These are phyloP conservation scores for Coronaproctus castanopsis DNA, from an alignment of 2,888 invertebrate genomes.

Conservation along the genomic window DNA sequence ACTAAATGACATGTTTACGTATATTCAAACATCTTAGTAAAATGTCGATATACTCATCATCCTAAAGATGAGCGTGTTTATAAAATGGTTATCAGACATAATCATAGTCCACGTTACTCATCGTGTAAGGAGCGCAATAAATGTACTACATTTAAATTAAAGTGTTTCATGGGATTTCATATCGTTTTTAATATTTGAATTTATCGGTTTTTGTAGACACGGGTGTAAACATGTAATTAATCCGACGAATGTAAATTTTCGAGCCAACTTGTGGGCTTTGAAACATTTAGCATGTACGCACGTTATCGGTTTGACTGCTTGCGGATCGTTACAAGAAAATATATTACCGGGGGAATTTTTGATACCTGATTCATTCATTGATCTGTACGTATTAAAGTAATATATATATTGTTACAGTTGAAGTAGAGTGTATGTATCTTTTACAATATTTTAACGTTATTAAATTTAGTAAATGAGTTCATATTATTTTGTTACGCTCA, in stretches of 20 bases:
- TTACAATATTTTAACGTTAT: background rate
- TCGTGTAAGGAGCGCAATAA: too few species aligned
- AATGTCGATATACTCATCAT: too few species aligned
- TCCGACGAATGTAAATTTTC: slow-evolving; percentile 80
- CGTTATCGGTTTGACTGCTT: slow-evolving; percentile 79
- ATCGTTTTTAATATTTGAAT: too few species aligned
- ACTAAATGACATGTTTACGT: too few species aligned
- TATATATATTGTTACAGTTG: slow-evolving; percentile 4
- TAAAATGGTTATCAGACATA: too few species aligned
- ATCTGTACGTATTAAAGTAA: slow-evolving; percentile 32
- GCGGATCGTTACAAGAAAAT: slow-evolving; percentile 73
- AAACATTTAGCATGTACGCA: slow-evolving; percentile 74
- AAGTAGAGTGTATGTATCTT: background rate
- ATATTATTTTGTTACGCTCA: too few species aligned
- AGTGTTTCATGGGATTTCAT: too few species aligned
- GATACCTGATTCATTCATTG: slow-evolving; percentile 68
- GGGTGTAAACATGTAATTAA: slow-evolving; percentile 43
- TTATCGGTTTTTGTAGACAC: slow-evolving; percentile 36
- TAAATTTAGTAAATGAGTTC: too few species aligned
- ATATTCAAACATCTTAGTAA: too few species aligned
- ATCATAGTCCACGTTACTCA: too few species aligned
- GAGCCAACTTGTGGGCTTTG: slow-evolving; percentile 91
- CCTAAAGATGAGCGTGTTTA: too few species aligned
- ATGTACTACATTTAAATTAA: too few species aligned
- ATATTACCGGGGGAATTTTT: slow-evolving; percentile 77